Percentiles rank a stretch among this genome's conserved stretches.
phyloP scores from a whole-genome alignment of 2,113 vertebrate species.

The Corythoichthys intestinalis region DNA sequence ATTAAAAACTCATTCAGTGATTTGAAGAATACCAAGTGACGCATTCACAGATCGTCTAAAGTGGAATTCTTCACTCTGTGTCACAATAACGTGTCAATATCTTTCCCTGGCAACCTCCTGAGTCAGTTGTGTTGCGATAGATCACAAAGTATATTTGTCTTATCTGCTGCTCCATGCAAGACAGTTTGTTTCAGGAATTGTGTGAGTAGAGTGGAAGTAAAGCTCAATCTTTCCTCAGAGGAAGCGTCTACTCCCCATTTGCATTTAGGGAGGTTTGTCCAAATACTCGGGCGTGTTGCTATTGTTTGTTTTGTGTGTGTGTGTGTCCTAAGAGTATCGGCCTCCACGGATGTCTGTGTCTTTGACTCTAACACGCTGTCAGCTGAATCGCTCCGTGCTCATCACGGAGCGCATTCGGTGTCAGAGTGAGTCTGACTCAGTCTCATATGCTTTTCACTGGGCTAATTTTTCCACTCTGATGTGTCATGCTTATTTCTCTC shows the following conservation, averaged over 20 bases:
- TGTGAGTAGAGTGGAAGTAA: conserved; percentile 18
- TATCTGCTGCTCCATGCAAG: conserved; percentile 26
- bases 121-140: conserved; percentile 2
- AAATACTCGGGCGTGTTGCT: conserved; percentile 12
- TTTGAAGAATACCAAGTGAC: conserved; percentile 25
- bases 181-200: conserved; percentile 34
- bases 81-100: conserved; percentile 25
- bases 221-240: conserved; percentile 7
- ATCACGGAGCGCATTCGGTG: conserved; percentile 59
- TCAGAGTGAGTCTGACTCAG: conserved; percentile 68
- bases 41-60: conserved; percentile 36
- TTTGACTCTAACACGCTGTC: conserved; percentile 60
- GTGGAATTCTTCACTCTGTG: conserved; percentile 9
- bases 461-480: conserved; percentile 55
- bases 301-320: conserved; percentile 9
- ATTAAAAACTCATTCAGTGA: conserved; percentile 24
- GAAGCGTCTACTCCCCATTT: conserved; percentile 9
- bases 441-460: conserved; percentile 60
- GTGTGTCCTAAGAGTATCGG: conserved; percentile 23
- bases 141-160: conserved; percentile 32
- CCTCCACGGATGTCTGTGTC: conserved; percentile 40
- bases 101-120: conserved; percentile 34
- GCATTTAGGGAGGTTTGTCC: conserved; percentile 18
- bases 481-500: conserved; percentile 47
- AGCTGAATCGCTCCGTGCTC: conserved; percentile 65